Evolutionary conservation across 2,888 invertebrate genomes (phyloP), one percentile per base, ranked within the genome.

Genomic region (Syrphus vitripennis): DNA sequence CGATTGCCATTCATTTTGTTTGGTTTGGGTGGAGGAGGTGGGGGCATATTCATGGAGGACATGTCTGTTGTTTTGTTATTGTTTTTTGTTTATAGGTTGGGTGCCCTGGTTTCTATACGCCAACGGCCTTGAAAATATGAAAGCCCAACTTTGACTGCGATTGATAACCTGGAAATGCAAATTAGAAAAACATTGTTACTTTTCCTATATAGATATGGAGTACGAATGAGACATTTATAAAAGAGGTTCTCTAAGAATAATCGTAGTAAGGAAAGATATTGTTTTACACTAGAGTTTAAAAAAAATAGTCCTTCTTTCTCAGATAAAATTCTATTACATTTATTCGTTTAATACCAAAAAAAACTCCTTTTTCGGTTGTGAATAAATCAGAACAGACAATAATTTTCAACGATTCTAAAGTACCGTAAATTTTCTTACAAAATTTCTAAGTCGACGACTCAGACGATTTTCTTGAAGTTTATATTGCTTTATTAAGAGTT

Each of bases 11-110:
- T 88, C 29, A 90, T 88, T 89, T 92, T 92, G 71, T 83, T 89
- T 84, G 92, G 91, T 89, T 91, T 91, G 87, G 92, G 91, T 24
- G 92, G 92, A 80, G 92, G 92, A 88, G 92, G 91, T 87, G 92
- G 91, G 74, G 92, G 92, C 83, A 88, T 88, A 90, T 90, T 91
- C 90, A 90, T 90, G 88, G 89, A 89, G 89, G 91, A 90, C 90
- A 87, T 86, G 75, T 34, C 34, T 76, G 31, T 65, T 65, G 31
- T 63, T 31, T 53, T 74, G 34, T 61, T 76, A 55, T 65, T 77
- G 4, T 69, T 24, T 69, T 45, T 42, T 71, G 12, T 63, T 63
- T 34, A 12, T 59, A 59, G 4, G 31, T 45, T 40, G 40, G 45
- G 37, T 76, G 77, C 61, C 70, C 82, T 74, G 82, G 86, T 81